Evolutionary conservation across 2,113 vertebrate species (phyloP).

Genomic region (Elachura formosa): DNA sequence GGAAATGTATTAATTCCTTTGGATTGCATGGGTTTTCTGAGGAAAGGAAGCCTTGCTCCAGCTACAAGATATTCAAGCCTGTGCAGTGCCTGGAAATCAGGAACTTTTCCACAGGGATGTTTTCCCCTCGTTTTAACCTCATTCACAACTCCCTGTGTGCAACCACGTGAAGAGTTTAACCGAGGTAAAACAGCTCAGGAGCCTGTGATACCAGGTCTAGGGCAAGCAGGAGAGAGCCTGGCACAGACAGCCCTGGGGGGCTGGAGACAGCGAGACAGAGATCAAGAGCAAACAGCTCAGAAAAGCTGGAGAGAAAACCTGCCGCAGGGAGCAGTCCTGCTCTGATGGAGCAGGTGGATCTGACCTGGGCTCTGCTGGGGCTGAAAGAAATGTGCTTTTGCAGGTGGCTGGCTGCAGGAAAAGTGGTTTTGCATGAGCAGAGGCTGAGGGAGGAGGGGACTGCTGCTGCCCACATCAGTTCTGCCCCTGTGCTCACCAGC

Average conservation of each 20-base stretch:
- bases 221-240: background rate
- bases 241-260: slow-evolving; percentile 7
- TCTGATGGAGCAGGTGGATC: background rate
- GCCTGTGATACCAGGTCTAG: background rate
- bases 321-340: background rate
- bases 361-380: background rate
- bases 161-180: background rate
- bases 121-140: background rate
- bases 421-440: background rate
- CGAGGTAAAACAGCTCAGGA: background rate
- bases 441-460: background rate
- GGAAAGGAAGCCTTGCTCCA: background rate
- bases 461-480: background rate
- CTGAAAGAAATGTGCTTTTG: background rate
- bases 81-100: background rate
- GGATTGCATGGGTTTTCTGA: background rate
- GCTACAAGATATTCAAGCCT: background rate
- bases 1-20: background rate
- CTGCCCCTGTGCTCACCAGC: background rate
- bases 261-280: background rate
- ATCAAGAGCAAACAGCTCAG: background rate
- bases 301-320: background rate
- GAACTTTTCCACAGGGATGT: background rate
- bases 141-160: background rate
- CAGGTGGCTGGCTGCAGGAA: background rate